phyloP scores from a whole-genome alignment of 2,888 invertebrate species.

The Diarsia brunnea region DNA sequence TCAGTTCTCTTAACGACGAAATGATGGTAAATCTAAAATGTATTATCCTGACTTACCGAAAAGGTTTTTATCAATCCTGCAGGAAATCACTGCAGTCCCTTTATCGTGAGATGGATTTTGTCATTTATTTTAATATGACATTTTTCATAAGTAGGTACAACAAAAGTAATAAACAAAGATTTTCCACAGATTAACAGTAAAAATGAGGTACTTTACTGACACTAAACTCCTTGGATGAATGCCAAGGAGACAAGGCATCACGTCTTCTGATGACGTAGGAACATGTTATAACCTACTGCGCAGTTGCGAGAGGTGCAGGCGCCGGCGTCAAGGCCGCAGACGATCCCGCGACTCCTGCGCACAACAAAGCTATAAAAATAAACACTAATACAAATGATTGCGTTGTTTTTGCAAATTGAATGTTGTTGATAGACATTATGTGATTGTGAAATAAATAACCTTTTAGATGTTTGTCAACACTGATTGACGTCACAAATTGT shows the following conservation, averaged over 20 bases:
- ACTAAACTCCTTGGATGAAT: constrained; percentile 23
- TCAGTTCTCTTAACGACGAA: not conserved
- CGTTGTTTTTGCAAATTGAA: constrained; percentile 31
- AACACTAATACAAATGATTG: constrained; percentile 36
- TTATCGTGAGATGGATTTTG: not conserved
- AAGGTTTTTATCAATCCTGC: not conserved
- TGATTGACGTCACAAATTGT: not conserved
- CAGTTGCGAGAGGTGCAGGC: constrained; percentile 58
- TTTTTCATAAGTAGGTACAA: no score
- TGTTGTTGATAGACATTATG: constrained; percentile 12
- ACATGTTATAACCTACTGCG: constrained; percentile 25
- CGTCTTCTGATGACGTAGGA: constrained; percentile 17
- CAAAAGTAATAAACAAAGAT: not conserved
- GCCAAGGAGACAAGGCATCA: constrained; percentile 23
- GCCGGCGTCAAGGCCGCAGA: constrained; percentile 70
- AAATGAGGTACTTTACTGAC: not conserved
- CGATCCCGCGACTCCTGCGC: constrained; percentile 71
- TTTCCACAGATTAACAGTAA: not conserved
- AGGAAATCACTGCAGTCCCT: not conserved
- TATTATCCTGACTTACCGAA: not conserved
- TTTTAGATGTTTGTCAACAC: constrained; percentile 21
- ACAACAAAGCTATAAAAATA: constrained; percentile 71
- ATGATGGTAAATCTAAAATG: not conserved
- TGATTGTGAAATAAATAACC: constrained; percentile 11
- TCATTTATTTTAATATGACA: not conserved